phyloP scores from a whole-genome alignment of 2,113 vertebrate genomes.

The Rattus norvegicus region DNA sequence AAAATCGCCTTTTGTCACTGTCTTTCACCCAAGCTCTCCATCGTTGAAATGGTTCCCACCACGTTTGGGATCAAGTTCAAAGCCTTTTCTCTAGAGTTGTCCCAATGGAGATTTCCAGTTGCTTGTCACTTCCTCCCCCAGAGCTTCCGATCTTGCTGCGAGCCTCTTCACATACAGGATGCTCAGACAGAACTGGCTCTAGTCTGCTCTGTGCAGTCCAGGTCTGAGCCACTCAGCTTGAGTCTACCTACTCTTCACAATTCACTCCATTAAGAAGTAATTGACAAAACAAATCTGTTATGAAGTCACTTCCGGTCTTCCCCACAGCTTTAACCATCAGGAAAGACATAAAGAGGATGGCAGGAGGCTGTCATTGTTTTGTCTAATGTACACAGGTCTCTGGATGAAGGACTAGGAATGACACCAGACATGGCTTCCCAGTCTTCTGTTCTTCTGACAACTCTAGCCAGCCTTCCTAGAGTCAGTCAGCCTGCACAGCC shows the following conservation, averaged over 20 bases:
- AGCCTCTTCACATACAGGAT: neutral
- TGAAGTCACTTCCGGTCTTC: neutral
- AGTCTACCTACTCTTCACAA: neutral
- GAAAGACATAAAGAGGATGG: neutral
- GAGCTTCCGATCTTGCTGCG: neutral
- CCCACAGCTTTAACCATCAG: neutral
- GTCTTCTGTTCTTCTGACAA: neutral
- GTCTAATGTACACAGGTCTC: neutral
- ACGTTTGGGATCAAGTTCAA: constrained; percentile 62
- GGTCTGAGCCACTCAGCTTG: neutral
- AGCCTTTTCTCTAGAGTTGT: neutral
- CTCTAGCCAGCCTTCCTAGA: neutral
- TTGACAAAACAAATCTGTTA: neutral
- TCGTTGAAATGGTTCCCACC: neutral
- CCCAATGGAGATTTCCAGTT: neutral
- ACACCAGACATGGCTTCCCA: neutral
- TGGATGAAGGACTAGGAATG: neutral
- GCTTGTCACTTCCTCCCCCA: neutral
- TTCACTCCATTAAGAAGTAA: neutral
- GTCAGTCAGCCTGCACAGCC: no score
- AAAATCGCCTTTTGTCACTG: constrained; percentile 45
- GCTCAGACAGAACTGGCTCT: neutral
- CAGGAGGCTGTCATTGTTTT: neutral
- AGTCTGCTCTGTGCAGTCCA: neutral
- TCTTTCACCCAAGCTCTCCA: neutral